Percentiles rank a stretch among this genome's conserved stretches.
These are phyloP conservation scores for Acanthoscelides obtectus DNA, from an alignment of 2,888 invertebrate species.

Conservation along the genomic window DNA sequence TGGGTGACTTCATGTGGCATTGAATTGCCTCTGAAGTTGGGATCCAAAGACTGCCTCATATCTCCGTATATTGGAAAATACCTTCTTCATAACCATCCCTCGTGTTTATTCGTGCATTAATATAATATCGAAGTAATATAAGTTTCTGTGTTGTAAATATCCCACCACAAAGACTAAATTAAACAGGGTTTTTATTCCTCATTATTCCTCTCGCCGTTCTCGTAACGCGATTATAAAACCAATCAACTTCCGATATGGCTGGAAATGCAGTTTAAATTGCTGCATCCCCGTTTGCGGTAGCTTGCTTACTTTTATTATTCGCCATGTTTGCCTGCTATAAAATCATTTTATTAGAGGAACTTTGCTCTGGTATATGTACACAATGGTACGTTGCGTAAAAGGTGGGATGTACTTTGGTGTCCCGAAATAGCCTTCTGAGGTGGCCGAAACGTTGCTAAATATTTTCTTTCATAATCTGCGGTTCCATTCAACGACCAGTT, in stretches of 20 bases:
- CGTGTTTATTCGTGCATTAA: background rate
- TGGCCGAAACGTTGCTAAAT: too few relatives aligned
- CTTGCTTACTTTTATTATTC: background rate
- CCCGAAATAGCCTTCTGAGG: too few relatives aligned
- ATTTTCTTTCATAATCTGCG: too few relatives aligned
- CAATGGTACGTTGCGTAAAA: too few relatives aligned
- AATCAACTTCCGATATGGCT: background rate
- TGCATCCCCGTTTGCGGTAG: background rate
- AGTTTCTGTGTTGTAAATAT: background rate
- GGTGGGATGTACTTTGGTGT: too few relatives aligned
- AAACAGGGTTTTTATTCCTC: background rate
- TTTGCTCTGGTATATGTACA: background rate
- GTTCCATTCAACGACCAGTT: too few relatives aligned
- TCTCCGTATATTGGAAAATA: too few relatives aligned
- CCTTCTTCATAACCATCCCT: too few relatives aligned
- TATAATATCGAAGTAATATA: background rate
- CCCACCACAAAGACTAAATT: background rate
- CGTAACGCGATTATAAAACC: background rate
- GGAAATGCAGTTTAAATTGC: background rate
- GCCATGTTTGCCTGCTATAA: background rate
- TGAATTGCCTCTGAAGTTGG: too few relatives aligned
- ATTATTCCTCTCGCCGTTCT: background rate
- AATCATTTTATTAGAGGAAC: background rate
- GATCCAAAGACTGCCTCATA: too few relatives aligned
- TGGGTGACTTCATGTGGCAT: too few relatives aligned